Base-by-base conservation (phyloP, 2,797 vertebrate genomes). In the Loris lydekkerianus region DNA sequence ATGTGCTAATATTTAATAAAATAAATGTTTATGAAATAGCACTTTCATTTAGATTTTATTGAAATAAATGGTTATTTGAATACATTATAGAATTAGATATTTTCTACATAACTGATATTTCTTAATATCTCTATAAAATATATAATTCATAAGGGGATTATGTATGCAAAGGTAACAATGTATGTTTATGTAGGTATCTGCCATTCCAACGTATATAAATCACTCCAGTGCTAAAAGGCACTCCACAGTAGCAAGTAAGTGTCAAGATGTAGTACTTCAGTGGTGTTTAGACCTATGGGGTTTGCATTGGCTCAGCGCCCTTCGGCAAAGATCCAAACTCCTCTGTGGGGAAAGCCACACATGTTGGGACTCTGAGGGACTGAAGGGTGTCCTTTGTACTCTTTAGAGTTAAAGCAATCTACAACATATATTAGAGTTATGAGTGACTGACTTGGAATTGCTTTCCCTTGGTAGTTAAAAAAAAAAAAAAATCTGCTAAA, bases 261-360 rank as follows among this genome's bases (percentile, higher is more conserved):
- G 97, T 97, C 96, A 97, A 97, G 97, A 97, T 97, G 95, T 31
- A 95, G 95, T 85, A 0, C 96, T 61, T 93, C 69, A 14, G 53
- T 93, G 86, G 94, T 98, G 97, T 98, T 98, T 98, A 98, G 97
- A 97, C 94, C 97, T 96, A 94, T 0, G 0, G 17, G 93, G 98
- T 98, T 98, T 98, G 95, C 72, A 1, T 98, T 98, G 98, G 98
- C 98, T 0, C 29, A 0, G 0, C 72, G 98, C 98, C 98, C 98
- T 96, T 87, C 21, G 8, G 97, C 97, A 97, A 0, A 1, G 91
- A 96, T 98, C 97, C 97, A 98, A 85, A 58, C 86, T 93, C 85
- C 97, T 97, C 58, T 18, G 92, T 83, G 92, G 88, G 97, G 96
- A 97, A 98, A 98, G 97, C 97, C 96, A 97, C 97, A 97, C 97